Evolutionary conservation across 2,797 vertebrate genomes (phyloP).

Genomic region (Argyrosomus regius): DNA sequence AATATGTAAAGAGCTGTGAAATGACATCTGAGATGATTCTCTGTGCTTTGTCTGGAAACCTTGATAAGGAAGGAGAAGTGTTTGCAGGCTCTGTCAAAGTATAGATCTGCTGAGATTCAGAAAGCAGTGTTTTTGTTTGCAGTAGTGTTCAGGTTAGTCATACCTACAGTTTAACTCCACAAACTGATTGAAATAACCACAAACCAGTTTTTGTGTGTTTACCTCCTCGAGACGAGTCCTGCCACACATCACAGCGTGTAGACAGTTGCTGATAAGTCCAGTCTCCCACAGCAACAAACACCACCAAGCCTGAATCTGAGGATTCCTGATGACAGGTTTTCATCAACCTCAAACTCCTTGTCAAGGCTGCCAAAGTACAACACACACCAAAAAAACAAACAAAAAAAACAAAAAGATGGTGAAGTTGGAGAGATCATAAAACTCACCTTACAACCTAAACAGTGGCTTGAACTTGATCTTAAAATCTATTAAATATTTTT

Average conservation of each 20-base stretch:
- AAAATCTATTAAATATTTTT: background rate
- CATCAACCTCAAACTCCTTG: slow-evolving; percentile 55
- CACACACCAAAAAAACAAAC: slow-evolving; percentile 53
- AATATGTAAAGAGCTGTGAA: slow-evolving; percentile 57
- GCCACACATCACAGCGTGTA: slow-evolving; percentile 46
- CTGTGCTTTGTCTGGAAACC: slow-evolving; percentile 32
- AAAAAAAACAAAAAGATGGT: slow-evolving; percentile 1
- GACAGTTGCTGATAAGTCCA: slow-evolving; percentile 73
- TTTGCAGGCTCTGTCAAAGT: slow-evolving; percentile 28
- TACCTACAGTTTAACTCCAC: background rate
- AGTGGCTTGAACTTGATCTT: background rate
- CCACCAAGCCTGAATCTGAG: slow-evolving; percentile 38
- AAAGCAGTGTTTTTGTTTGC: background rate
- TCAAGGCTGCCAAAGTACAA: slow-evolving; percentile 44
- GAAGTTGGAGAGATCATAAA: slow-evolving; percentile 1
- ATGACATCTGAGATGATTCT: slow-evolving; percentile 28
- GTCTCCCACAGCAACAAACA: slow-evolving; percentile 58
- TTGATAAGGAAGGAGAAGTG: slow-evolving; percentile 15
- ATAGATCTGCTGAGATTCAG: background rate
- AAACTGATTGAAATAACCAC: background rate
- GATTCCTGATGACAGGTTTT: slow-evolving; percentile 73
- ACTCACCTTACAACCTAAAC: background rate
- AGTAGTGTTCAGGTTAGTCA: background rate
- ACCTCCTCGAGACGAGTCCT: slow-evolving; percentile 5
- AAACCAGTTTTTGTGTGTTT: background rate